Conservation (phyloP, 2,888 invertebrate species). For the Clanis bilineata region DNA sequence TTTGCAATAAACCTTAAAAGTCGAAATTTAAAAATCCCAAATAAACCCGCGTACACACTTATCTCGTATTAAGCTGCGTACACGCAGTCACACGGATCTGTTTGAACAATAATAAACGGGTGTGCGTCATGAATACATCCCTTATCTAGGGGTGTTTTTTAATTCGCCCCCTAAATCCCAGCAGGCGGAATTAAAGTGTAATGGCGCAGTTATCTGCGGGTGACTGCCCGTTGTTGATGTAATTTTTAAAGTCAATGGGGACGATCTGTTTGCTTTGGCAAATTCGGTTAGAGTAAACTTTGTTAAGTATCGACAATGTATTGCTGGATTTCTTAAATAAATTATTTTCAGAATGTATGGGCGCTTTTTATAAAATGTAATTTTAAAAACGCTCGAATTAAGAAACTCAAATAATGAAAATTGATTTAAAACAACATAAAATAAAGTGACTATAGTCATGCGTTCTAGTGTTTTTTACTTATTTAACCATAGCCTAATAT, state of each 20-base stretch:
- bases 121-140: slow-evolving; percentile 60
- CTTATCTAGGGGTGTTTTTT: slow-evolving; percentile 41
- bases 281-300: neutral
- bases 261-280: slow-evolving; percentile 22
- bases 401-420: too few relatives aligned
- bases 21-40: neutral
- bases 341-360: neutral
- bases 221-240: slow-evolving; percentile 72
- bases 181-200: slow-evolving; percentile 78
- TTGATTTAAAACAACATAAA: too few relatives aligned
- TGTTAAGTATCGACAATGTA: neutral
- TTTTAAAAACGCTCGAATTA: too few relatives aligned
- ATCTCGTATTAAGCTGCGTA: neutral
- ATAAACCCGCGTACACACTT: neutral
- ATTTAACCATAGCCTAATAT: too few relatives aligned
- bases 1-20: neutral
- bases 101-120: slow-evolving; percentile 17
- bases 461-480: too few relatives aligned
- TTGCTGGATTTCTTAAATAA: neutral
- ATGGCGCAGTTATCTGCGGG: slow-evolving; percentile 80
- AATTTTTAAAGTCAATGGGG: slow-evolving; percentile 66
- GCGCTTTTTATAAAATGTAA: neutral
- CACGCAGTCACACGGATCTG: slow-evolving; percentile 1
- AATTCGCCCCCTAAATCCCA: slow-evolving; percentile 71
- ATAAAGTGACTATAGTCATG: too few relatives aligned